Conservation (phyloP, 1,140 invertebrate genomes). For the Thaumetopoea pityocampa region DNA sequence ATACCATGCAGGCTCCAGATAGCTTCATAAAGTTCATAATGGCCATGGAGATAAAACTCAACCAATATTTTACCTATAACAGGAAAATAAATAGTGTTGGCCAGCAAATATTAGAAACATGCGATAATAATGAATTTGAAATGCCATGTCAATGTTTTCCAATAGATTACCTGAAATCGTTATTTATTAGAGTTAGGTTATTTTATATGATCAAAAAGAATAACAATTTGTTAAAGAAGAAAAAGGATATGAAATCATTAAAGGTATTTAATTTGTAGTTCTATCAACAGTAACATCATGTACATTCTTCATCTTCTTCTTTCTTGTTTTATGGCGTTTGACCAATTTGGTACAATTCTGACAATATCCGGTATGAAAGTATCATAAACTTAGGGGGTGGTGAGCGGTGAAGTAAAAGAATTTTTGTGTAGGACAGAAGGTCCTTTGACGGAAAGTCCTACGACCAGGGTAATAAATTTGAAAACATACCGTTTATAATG, state of each 20-base stretch:
- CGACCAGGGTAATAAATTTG: no score
- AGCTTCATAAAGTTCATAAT: constrained; percentile 6
- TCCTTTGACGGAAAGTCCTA: no score
- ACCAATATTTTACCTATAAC: background rate
- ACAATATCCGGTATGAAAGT: no score
- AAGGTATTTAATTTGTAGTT: constrained; percentile 1
- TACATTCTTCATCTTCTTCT: no score
- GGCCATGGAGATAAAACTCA: constrained; percentile 4
- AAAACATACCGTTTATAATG: no score
- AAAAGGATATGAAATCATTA: constrained; percentile 3
- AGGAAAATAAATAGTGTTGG: constrained; percentile 1
- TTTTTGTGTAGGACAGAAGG: no score
- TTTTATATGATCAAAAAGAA: constrained; percentile 11
- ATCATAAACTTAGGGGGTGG: no score
- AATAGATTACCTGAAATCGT: constrained; percentile 7
- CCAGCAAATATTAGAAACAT: constrained; percentile 2
- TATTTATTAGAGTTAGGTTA: constrained; percentile 9
- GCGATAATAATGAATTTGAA: background rate
- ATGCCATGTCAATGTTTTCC: constrained; percentile 9
- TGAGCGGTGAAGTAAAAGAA: no score
- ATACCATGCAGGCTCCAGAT: constrained; percentile 1
- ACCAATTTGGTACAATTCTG: no score
- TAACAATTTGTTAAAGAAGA: constrained; percentile 5
- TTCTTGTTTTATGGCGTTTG: no score
- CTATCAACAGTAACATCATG: no score